Evolutionary conservation across 1,140 invertebrate species (phyloP).

Genomic region (Whitmania pigra): DNA sequence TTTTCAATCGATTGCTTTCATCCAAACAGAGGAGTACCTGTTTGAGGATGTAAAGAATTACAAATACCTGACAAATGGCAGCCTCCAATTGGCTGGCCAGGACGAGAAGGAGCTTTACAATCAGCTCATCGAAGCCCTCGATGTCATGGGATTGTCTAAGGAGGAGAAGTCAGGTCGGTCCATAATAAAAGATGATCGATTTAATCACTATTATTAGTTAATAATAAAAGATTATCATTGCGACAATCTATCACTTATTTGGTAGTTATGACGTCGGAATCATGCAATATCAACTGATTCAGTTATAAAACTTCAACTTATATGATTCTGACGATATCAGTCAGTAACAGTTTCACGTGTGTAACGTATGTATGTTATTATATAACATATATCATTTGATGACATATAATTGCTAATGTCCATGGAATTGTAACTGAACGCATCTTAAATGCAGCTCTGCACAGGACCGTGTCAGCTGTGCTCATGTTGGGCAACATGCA

Average conservation of each 20-base stretch:
- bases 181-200: not conserved
- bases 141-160: constrained; percentile 92
- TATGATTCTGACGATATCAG: no score
- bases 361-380: no score
- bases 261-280: no score
- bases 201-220: not conserved
- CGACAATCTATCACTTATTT: no score
- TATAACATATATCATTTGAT: no score
- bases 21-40: constrained; percentile 69
- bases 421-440: no score
- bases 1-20: no score
- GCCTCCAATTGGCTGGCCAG: constrained; percentile 74
- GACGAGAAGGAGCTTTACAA: constrained; percentile 87
- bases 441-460: constrained; percentile 56
- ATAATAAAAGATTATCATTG: not conserved
- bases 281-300: no score
- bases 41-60: constrained; percentile 89
- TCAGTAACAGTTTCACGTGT: no score
- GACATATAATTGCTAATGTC: not conserved
- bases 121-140: constrained; percentile 88
- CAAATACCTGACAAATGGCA: constrained; percentile 69
- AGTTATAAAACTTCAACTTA: no score
- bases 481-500: constrained; percentile 95
- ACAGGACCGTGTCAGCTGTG: constrained; percentile 84
- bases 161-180: constrained; percentile 59